Conservation (phyloP, 2,113 vertebrate species). For the Dasyurus viverrinus region DNA sequence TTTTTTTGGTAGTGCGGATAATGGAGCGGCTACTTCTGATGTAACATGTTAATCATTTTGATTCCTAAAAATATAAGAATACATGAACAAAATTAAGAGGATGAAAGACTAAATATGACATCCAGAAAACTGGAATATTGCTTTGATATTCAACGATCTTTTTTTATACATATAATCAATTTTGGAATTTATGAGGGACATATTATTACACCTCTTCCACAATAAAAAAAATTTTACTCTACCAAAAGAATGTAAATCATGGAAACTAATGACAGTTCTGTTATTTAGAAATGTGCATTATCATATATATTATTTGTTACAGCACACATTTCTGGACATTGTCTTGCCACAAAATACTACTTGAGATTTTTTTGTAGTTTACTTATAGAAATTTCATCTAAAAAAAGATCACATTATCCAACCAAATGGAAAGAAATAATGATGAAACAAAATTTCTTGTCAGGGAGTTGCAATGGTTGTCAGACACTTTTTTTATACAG, state of each 20-base stretch:
- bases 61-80: slow-evolving; percentile 3
- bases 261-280: neutral
- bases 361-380: neutral
- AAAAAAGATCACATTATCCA: neutral
- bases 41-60: neutral
- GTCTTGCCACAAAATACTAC: neutral
- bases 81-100: neutral
- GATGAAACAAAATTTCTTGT: neutral
- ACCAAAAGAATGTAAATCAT: neutral
- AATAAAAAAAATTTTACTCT: rapidly evolving
- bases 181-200: neutral
- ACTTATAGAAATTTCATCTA: neutral
- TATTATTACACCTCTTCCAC: neutral
- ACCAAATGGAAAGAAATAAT: neutral
- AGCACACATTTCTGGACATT: neutral
- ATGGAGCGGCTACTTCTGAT: neutral
- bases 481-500: neutral
- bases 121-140: slow-evolving; percentile 4
- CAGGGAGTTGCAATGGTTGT: rapidly evolving
- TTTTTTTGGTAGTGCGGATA: neutral
- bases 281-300: neutral
- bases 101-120: neutral
- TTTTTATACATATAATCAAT: neutral
- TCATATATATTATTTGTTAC: neutral
- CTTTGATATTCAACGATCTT: neutral